phyloP scores from a whole-genome alignment of 2,797 vertebrate species.

The Lacerta bilineata region DNA sequence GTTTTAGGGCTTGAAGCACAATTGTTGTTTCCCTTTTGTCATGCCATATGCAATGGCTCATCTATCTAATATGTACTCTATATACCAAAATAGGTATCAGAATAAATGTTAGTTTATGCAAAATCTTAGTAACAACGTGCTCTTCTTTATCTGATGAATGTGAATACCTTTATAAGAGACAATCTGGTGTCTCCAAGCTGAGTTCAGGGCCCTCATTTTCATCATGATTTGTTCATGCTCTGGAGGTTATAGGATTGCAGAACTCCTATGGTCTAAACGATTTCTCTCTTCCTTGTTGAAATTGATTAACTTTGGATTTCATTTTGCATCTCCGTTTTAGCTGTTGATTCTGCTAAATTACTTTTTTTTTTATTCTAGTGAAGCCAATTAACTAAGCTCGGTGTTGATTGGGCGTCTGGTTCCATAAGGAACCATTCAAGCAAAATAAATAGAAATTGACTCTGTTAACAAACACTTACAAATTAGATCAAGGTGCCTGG shows the following conservation, averaged over 20 bases:
- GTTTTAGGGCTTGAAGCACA: no score
- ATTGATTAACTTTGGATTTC: conserved; percentile 44
- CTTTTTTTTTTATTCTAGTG: conserved; percentile 48
- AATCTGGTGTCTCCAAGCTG: conserved; percentile 11
- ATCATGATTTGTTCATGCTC: conserved; percentile 25
- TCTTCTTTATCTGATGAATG: background rate
- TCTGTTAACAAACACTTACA: conserved; percentile 40
- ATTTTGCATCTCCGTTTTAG: conserved; percentile 27
- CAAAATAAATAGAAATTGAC: conserved; percentile 46
- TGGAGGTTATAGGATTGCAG: conserved; percentile 22
- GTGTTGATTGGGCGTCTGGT: conserved; percentile 41
- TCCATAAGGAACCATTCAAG: conserved; percentile 30
- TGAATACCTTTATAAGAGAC: conserved; percentile 29
- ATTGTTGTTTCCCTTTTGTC: background rate
- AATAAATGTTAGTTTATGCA: background rate
- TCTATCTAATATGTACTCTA: background rate
- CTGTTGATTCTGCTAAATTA: conserved; percentile 34
- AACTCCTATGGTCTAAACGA: background rate
- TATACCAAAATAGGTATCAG: conserved; percentile 16
- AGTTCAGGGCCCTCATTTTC: conserved; percentile 20
- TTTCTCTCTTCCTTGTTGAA: background rate
- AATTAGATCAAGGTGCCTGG: conserved; percentile 29
- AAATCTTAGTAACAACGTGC: conserved; percentile 13
- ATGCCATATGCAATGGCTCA: no score
- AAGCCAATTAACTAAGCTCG: conserved; percentile 50